Base-by-base conservation (phyloP, 2,113 vertebrate species). In the Mobula birostris region DNA sequence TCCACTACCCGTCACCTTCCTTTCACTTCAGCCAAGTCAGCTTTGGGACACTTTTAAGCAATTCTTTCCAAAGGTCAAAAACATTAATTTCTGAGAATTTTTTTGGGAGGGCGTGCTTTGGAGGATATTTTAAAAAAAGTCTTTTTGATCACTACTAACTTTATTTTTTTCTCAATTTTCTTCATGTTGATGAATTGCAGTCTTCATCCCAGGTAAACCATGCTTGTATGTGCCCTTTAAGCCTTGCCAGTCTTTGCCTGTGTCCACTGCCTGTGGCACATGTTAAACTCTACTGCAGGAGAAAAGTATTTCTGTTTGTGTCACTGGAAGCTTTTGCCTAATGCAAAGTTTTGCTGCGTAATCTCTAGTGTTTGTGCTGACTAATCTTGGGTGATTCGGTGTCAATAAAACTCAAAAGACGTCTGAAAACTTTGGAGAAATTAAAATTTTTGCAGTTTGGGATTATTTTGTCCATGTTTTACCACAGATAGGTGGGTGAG, bases 151-250 rank as follows among this genome's bases (percentile, higher is more conserved):
- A 56, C 11, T 21, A 74, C 91, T 93, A 93, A 93, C 36, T 87
- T 72, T 95, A 95, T 95, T 95, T 94, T 36, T 95, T 95, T 95
- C 97, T 96, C 96, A 85, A 95, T 95, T 95, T 96, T 96, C 96
- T 94, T 96, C 95, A 95, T 95, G 82, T 95, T 94, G 94, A 95
- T 96, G 96, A 96, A 94, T 95, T 95, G 83, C 96, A 97, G 97
- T 97, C 97, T 97, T 97, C 96, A 97, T 98, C 95, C 97, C 97
- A 97, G 97, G 97, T 97, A 97, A 97, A 79, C 70, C 95, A 94
- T 94, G 95, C 94, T 82, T 95, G 58, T 24, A 94, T 95, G 95
- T 97, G 95, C 94, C 95, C 94, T 94, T 92, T 66, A n/a, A 90
- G 94, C 94, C 95, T 95, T 24, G 94, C 56, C 70, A 19, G 68